Percentiles rank a stretch among this genome's conserved stretches.
These are phyloP conservation scores for Netelia virgata DNA, from an alignment of 2,888 invertebrate genomes.

Conservation along the genomic window DNA sequence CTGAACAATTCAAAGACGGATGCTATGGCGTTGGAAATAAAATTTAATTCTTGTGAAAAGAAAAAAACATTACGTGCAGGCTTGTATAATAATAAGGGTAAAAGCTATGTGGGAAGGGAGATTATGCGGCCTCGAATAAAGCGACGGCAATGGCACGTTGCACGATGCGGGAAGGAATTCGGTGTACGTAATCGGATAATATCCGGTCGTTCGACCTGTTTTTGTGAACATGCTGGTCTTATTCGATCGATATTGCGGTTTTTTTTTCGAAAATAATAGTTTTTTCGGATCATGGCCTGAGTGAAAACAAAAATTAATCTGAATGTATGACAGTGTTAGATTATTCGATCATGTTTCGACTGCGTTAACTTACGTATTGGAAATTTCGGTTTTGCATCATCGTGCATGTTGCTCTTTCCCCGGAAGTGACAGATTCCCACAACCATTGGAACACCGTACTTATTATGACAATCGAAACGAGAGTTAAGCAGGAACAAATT, in stretches of 20 bases:
- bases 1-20: constrained; percentile 40
- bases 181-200: constrained; percentile 19
- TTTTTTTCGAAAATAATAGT: too few relatives aligned
- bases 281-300: too few relatives aligned
- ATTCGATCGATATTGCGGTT: too few relatives aligned
- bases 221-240: constrained; percentile 43
- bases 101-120: constrained; percentile 5
- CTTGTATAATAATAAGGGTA: constrained; percentile 43
- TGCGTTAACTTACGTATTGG: constrained; percentile 79
- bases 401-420: constrained; percentile 79
- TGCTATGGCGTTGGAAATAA: constrained; percentile 15
- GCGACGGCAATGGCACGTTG: constrained; percentile 37
- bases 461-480: neutral
- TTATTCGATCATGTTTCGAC: constrained; percentile 32
- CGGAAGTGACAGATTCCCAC: constrained; percentile 80
- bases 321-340: too few relatives aligned
- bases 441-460: constrained; percentile 76
- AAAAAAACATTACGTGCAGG: constrained; percentile 25
- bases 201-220: neutral
- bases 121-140: constrained; percentile 10
- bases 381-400: constrained; percentile 76
- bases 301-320: neutral
- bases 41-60: constrained; percentile 52
- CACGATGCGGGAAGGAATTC: constrained; percentile 59
- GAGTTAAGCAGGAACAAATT: neutral